Conservation (phyloP, 2,888 invertebrate species). For the Coenonympha arcania region DNA sequence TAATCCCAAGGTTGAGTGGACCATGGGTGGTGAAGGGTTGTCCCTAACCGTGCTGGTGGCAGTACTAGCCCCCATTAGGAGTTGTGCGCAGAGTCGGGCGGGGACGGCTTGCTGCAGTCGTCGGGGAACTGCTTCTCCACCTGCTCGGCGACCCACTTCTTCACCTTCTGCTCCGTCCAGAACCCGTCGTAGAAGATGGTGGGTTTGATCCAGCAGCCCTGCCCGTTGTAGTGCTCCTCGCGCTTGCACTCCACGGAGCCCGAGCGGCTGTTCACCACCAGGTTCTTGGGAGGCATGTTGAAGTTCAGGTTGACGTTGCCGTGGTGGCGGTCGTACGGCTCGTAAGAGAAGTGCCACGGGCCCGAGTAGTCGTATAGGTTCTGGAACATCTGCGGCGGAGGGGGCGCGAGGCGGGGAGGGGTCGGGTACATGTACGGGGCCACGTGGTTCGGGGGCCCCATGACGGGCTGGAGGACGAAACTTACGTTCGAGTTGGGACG, state of each 20-base stretch:
- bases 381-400: conserved; percentile 45
- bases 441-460: conserved; percentile 56
- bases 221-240: conserved; percentile 44
- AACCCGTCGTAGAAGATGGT: conserved; percentile 71
- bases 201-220: conserved; percentile 68
- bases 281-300: conserved; percentile 60
- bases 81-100: conserved; percentile 32
- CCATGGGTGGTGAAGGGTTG: too few relatives aligned
- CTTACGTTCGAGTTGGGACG: conserved; percentile 62
- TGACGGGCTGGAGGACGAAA: conserved; percentile 57
- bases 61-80: too few relatives aligned
- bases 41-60: too few relatives aligned
- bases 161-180: conserved; percentile 72
- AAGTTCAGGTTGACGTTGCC: conserved; percentile 62
- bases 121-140: conserved; percentile 67
- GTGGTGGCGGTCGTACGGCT: conserved; percentile 51
- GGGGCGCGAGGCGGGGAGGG: conserved; percentile 35
- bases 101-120: conserved; percentile 36
- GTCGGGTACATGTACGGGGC: conserved; percentile 34
- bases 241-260: conserved; percentile 45
- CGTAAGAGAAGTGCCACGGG: conserved; percentile 66
- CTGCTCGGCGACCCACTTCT: conserved; percentile 70
- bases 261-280: conserved; percentile 52
- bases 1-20: too few relatives aligned
- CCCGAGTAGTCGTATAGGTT: conserved; percentile 58